These are phyloP conservation scores for Nomada lathburiana DNA, from an alignment of 2,888 invertebrate species.

Conservation along the genomic window DNA sequence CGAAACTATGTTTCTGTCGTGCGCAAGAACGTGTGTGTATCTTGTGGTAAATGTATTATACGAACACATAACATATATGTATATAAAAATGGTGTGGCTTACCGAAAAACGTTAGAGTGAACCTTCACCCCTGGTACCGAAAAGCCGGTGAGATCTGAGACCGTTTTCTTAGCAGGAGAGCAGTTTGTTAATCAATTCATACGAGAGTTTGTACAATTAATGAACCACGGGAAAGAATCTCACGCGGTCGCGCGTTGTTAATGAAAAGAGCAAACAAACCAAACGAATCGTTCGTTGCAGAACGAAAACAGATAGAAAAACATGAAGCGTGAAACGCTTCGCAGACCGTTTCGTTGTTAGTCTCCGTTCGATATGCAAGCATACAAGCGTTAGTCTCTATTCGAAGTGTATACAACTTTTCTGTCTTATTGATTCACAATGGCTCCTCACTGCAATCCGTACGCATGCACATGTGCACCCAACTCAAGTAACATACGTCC, in stretches of 20 bases:
- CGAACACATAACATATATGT: slow-evolving; percentile 47
- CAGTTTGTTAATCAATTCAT: slow-evolving; percentile 79
- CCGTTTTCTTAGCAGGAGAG: slow-evolving; percentile 75
- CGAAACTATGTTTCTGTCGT: slow-evolving; percentile 25
- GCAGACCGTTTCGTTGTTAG: slow-evolving; percentile 42
- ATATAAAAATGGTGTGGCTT: slow-evolving; percentile 77
- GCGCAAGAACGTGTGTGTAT: slow-evolving; percentile 59
- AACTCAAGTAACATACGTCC: slow-evolving; percentile 74
- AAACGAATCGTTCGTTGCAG: background rate
- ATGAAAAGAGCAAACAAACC: background rate
- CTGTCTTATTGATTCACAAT: slow-evolving; percentile 79
- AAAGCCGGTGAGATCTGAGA: slow-evolving; percentile 74
- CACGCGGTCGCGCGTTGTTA: slow-evolving; percentile 41
- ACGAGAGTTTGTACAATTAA: slow-evolving; percentile 10
- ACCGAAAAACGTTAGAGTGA: slow-evolving; percentile 78
- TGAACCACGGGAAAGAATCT: slow-evolving; percentile 24
- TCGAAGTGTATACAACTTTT: slow-evolving; percentile 18
- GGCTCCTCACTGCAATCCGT: slow-evolving; percentile 76
- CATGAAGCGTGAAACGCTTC: slow-evolving; percentile 36
- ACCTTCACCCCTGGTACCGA: slow-evolving; percentile 81
- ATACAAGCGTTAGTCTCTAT: slow-evolving; percentile 31
- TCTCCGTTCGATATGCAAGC: slow-evolving; percentile 43
- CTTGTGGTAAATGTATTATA: slow-evolving; percentile 28
- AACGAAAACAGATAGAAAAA: slow-evolving; percentile 19
- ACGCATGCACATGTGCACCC: slow-evolving; percentile 80